Conservation (phyloP, 2,797 vertebrate genomes). For the Sebastes flavidus region DNA sequence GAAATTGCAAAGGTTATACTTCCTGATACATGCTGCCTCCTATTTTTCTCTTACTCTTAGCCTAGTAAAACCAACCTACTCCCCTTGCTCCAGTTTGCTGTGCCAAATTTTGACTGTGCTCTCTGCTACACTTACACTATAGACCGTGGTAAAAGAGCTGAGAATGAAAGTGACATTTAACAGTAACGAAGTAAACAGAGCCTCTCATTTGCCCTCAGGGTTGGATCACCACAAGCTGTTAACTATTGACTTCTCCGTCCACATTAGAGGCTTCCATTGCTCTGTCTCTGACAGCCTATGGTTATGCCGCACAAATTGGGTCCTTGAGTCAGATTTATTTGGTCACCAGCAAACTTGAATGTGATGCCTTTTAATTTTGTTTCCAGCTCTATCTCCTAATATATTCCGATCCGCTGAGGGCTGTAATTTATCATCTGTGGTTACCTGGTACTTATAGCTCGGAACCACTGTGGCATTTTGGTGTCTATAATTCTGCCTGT, state of each 20-base stretch:
- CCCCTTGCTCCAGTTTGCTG: neutral
- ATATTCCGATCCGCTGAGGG: conserved; percentile 31
- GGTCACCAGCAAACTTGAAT: conserved; percentile 29
- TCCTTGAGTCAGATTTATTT: conserved; percentile 47
- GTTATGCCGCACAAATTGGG: conserved; percentile 40
- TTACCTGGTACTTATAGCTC: conserved; percentile 36
- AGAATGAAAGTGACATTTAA: conserved; percentile 48
- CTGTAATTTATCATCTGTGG: conserved; percentile 65
- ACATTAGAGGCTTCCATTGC: conserved; percentile 56
- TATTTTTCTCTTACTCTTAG: neutral
- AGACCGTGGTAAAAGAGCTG: neutral
- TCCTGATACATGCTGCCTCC: neutral
- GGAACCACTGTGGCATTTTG: conserved; percentile 36
- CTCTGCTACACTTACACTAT: neutral
- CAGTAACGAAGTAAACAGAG: conserved; percentile 25
- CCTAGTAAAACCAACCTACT: neutral
- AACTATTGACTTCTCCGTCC: conserved; percentile 61
- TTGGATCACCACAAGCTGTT: conserved; percentile 59
- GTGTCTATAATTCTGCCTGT: conserved; percentile 55
- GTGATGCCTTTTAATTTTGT: conserved; percentile 67
- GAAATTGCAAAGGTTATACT: neutral
- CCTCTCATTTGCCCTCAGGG: conserved; percentile 38
- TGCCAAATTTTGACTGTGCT: conserved; percentile 8
- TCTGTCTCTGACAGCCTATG: conserved; percentile 49
- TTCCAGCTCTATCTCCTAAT: conserved; percentile 42